Evolutionary conservation across 2,113 vertebrate genomes (phyloP).

Genomic region (Microcebus jonahi): DNA sequence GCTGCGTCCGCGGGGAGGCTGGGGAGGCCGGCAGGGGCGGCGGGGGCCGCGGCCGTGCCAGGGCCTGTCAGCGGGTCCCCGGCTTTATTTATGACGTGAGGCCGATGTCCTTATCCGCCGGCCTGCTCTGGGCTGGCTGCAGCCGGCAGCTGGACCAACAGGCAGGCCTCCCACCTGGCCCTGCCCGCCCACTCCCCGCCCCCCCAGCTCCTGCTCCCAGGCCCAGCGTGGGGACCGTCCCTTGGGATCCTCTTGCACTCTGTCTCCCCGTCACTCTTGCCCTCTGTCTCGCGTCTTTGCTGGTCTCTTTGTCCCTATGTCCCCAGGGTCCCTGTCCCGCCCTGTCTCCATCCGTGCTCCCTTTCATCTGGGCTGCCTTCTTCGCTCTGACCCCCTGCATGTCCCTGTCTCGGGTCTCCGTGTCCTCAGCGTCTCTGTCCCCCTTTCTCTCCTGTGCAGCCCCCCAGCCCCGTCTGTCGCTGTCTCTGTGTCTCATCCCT

Average conservation of each 20-base stretch:
- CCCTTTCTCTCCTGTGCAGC: background rate
- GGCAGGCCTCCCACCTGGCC: conserved; percentile 61
- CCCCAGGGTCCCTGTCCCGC: background rate
- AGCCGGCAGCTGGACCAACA: background rate
- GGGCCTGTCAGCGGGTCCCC: conserved; percentile 83
- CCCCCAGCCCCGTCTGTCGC: background rate
- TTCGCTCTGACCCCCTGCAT: background rate
- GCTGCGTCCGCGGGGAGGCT: conserved; percentile 72
- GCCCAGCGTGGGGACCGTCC: background rate
- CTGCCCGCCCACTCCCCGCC: background rate
- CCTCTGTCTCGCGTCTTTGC: background rate
- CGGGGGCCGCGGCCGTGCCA: conserved; percentile 79
- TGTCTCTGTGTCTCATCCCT: background rate
- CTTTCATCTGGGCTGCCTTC: background rate
- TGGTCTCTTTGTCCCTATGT: background rate
- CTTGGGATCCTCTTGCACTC: background rate
- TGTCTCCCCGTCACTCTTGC: background rate
- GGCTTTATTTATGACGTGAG: conserved; percentile 83
- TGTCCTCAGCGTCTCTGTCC: background rate
- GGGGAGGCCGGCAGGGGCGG: conserved; percentile 66
- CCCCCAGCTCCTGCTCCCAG: background rate
- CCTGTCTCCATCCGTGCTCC: background rate
- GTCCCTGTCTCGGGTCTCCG: background rate
- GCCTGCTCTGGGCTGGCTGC: conserved; percentile 51
- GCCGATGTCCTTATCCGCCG: conserved; percentile 82